phyloP scores from a whole-genome alignment of 2,113 vertebrate genomes.

The Ophthalmolycus amberensis region DNA sequence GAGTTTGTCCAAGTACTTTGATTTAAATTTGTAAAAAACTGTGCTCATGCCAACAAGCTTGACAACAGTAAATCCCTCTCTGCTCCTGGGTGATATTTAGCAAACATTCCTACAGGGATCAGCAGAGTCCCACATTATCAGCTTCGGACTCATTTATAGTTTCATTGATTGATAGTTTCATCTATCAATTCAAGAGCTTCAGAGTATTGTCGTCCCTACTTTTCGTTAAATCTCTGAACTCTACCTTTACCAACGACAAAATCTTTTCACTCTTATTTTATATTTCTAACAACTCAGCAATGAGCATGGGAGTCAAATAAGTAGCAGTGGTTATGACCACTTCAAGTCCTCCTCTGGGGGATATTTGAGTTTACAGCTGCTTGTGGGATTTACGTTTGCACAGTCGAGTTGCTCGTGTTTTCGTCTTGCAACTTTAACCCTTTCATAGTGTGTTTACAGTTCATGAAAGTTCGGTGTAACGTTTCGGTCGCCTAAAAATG shows the following conservation, averaged over 20 bases:
- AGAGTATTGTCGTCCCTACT: no score
- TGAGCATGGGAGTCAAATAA: constrained; percentile 52
- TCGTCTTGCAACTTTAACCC: no score
- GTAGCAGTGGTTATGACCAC: constrained; percentile 25
- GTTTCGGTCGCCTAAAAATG: no score
- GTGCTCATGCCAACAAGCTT: not conserved
- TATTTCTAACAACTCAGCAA: constrained; percentile 51
- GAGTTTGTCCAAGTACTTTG: not conserved
- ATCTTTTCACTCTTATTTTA: constrained; percentile 25
- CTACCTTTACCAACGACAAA: constrained; percentile 29
- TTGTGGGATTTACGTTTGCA: not conserved
- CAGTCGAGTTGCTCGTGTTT: no score
- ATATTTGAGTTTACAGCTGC: constrained; percentile 45
- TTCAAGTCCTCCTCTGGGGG: constrained; percentile 47
- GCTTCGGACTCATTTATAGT: not conserved
- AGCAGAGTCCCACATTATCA: constrained; percentile 1
- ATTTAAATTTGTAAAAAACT: not conserved
- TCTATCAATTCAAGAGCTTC: no score
- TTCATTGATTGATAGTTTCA: no score
- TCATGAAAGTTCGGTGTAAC: no score
- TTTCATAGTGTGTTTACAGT: no score
- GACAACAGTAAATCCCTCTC: not conserved
- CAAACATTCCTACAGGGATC: constrained; percentile 5
- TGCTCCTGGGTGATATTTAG: not conserved
- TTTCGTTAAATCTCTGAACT: not conserved